Conservation (phyloP, 2,797 vertebrate species). For the Peromyscus nudipes region DNA sequence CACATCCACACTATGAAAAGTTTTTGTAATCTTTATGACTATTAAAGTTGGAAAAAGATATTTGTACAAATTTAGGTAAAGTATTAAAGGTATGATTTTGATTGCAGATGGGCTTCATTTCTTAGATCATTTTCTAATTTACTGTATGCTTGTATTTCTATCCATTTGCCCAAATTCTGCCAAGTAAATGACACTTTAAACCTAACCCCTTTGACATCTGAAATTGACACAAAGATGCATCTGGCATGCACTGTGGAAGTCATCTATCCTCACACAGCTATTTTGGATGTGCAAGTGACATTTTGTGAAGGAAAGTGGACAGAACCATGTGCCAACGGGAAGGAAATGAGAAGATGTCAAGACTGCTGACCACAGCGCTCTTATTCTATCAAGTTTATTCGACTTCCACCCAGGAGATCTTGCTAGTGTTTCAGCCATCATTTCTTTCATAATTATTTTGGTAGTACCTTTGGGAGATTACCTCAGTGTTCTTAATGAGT, state of each 20-base stretch:
- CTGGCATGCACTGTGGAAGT: fast-evolving
- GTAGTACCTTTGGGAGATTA: conserved; percentile 4
- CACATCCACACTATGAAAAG: fast-evolving
- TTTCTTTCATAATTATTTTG: conserved; percentile 23
- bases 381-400: not conserved
- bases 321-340: not conserved
- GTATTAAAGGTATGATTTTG: not conserved
- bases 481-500: not conserved
- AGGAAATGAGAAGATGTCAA: not conserved
- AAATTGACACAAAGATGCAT: not conserved
- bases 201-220: not conserved
- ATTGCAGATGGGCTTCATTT: not conserved
- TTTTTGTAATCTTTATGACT: not conserved
- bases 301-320: not conserved
- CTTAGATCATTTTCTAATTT: not conserved
- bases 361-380: not conserved
- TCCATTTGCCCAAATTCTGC: not conserved
- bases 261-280: not conserved
- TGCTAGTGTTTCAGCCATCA: not conserved
- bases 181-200: not conserved
- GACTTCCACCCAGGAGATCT: not conserved
- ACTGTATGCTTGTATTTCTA: not conserved
- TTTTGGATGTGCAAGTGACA: not conserved
- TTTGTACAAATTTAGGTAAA: not conserved
- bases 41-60: not conserved